These are phyloP conservation scores for Atractosteus spatula DNA, from an alignment of 2,113 vertebrate genomes.

Conservation along the genomic window DNA sequence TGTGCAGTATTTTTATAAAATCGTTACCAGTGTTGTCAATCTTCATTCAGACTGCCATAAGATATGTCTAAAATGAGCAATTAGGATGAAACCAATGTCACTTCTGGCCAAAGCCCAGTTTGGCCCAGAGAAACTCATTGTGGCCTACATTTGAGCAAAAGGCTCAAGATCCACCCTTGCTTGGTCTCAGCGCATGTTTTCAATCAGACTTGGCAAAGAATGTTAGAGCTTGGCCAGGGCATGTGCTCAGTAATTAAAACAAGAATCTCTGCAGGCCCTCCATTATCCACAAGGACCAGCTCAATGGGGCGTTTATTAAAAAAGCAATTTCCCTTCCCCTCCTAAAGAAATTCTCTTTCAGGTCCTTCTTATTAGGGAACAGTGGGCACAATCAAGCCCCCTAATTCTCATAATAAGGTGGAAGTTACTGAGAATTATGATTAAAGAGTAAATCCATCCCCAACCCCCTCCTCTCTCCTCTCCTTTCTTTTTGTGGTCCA, in stretches of 20 bases:
- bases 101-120: neutral
- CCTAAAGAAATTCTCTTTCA: conserved; percentile 33
- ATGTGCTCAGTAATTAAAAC: conserved; percentile 50
- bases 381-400: conserved; percentile 52
- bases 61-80: neutral
- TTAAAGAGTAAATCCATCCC: conserved; percentile 37
- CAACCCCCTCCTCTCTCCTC: conserved; percentile 13
- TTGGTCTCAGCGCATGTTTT: conserved; percentile 29
- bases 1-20: neutral
- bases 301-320: conserved; percentile 63
- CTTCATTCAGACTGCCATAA: conserved; percentile 5
- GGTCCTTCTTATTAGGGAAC: conserved; percentile 51
- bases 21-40: neutral
- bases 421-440: conserved; percentile 38
- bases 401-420: conserved; percentile 29
- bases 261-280: conserved; percentile 42
- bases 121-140: neutral
- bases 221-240: conserved; percentile 42
- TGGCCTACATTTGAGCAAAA: neutral
- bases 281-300: conserved; percentile 54
- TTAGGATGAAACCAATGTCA: conserved; percentile 4
- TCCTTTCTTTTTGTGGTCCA: conserved; percentile 50
- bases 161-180: conserved; percentile 5
- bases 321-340: conserved; percentile 57
- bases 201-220: conserved; percentile 54